Conservation (phyloP, 2,888 invertebrate genomes). For the Pachycephus smyrnensis region DNA sequence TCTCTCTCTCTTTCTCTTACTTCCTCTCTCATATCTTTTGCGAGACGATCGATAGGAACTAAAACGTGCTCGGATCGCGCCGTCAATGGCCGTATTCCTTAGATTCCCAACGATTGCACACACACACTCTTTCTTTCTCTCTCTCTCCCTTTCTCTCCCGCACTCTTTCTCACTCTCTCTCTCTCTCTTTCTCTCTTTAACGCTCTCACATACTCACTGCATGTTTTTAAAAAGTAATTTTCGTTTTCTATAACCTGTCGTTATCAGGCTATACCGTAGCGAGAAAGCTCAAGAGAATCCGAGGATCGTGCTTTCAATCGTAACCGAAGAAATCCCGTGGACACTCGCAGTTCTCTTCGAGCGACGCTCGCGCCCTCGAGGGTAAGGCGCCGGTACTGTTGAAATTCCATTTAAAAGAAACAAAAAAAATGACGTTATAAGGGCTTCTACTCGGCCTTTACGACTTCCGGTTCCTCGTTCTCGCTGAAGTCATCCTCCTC, state of each 20-base stretch:
- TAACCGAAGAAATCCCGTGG: not conserved
- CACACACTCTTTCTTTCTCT: not conserved
- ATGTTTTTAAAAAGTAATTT: not conserved
- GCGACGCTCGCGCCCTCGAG: not conserved
- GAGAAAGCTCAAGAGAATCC: not conserved
- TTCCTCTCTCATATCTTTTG: not conserved
- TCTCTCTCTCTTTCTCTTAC: not conserved
- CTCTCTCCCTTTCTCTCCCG: not conserved
- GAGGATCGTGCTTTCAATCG: not conserved
- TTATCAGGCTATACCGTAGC: not conserved
- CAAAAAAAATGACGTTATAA: not conserved
- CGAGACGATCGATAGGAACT: not conserved
- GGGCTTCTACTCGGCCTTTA: constrained; percentile 54
- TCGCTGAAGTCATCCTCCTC: constrained; percentile 64
- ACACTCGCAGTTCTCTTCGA: not conserved
- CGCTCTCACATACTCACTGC: not conserved
- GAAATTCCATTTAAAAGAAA: not conserved
- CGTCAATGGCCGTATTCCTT: not conserved
- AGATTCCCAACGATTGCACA: not conserved
- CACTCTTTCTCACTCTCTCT: not conserved
- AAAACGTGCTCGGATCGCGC: not conserved
- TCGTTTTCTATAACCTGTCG: not conserved
- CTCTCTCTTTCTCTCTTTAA: not conserved
- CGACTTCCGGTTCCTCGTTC: constrained; percentile 59
- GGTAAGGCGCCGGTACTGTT: not conserved